Evolutionary conservation across 2,797 vertebrate genomes (phyloP).

Genomic region (Arctocebus calabarensis): DNA sequence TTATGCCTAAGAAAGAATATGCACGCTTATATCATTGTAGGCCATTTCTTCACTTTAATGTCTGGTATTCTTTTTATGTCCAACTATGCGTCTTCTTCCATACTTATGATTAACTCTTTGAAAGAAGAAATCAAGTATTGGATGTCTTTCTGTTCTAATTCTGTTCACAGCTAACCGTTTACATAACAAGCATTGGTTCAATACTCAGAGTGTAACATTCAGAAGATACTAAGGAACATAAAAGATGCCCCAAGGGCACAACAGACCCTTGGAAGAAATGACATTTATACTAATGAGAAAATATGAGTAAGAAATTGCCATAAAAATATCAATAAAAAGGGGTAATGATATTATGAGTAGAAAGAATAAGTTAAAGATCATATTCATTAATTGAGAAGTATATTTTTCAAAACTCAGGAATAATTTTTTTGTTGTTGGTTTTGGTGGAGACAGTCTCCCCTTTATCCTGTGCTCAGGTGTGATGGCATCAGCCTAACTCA

Average conservation of each 20-base stretch:
- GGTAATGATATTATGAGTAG: background rate
- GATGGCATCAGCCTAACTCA: too few species aligned
- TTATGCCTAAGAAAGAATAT: background rate
- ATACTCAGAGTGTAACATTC: background rate
- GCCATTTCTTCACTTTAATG: background rate
- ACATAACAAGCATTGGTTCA: background rate
- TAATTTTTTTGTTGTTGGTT: background rate
- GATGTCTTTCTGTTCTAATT: background rate
- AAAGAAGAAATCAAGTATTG: conserved; percentile 3
- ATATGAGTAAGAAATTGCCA: background rate
- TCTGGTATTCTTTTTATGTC: background rate
- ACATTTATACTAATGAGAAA: background rate
- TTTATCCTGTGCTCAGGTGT: too few species aligned
- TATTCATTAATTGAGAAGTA: background rate
- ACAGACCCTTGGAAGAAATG: background rate
- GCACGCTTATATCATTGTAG: background rate
- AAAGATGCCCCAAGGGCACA: background rate
- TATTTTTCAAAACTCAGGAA: background rate
- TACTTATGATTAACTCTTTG: background rate
- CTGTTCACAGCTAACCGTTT: background rate
- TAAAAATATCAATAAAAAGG: background rate
- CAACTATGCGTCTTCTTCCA: background rate
- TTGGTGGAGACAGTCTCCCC: too few species aligned
- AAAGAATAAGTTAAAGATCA: background rate
- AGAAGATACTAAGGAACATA: background rate